Percentiles rank a stretch among this genome's conserved stretches.
These are phyloP conservation scores for Muschampia plurimacula DNA, from an alignment of 2,888 invertebrate species.

Conservation along the genomic window DNA sequence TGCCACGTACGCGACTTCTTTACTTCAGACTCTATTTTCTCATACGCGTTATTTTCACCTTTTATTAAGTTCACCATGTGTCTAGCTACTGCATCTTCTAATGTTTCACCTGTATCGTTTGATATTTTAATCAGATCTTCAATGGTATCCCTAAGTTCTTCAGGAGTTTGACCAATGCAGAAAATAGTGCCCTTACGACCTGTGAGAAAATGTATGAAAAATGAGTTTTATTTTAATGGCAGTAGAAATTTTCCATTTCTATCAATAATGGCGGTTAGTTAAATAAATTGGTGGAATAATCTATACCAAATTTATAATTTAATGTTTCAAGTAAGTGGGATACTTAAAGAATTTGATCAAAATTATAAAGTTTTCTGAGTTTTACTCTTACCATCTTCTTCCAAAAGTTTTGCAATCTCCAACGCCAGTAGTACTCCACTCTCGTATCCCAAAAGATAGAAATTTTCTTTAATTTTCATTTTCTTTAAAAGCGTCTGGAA, in stretches of 20 bases:
- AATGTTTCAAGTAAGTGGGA: too few species aligned
- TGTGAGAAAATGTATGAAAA: not conserved
- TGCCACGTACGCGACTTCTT: conserved; percentile 6
- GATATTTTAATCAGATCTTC: not conserved
- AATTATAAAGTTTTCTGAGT: not conserved
- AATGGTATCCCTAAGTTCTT: conserved; percentile 17
- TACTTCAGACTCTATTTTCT: conserved; percentile 16
- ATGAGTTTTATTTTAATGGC: not conserved
- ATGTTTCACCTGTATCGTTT: conserved; percentile 15
- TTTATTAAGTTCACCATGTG: conserved; percentile 57
- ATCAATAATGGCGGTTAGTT: too few species aligned
- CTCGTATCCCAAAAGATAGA: conserved; percentile 19
- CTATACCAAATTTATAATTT: too few species aligned
- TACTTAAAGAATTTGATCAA: too few species aligned
- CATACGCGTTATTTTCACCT: conserved; percentile 29
- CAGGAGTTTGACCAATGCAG: conserved; percentile 21
- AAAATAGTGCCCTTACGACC: conserved; percentile 25
- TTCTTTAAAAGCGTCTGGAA: conserved; percentile 18
- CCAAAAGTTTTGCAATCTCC: conserved; percentile 22
- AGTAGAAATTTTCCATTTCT: too few species aligned
- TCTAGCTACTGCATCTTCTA: conserved; percentile 52
- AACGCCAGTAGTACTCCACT: conserved; percentile 6
- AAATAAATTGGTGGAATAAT: too few species aligned
- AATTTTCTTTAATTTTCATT: conserved; percentile 24
- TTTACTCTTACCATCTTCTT: conserved; percentile 20